Evolutionary conservation across 2,113 vertebrate genomes (phyloP).

Genomic region (Pungitius pungitius): DNA sequence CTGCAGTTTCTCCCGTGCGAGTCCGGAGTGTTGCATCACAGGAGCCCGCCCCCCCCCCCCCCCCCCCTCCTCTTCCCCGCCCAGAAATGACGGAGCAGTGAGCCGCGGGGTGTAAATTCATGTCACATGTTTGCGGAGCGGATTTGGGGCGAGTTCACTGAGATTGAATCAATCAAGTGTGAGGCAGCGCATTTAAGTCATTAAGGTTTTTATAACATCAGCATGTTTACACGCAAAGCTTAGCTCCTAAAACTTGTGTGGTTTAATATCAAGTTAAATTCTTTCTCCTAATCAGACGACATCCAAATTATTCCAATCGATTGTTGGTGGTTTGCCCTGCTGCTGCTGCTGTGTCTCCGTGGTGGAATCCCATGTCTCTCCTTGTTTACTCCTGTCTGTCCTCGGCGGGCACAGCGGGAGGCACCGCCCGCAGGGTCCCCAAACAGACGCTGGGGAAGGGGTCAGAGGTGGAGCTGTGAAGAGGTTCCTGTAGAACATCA

Average conservation of each 20-base stretch:
- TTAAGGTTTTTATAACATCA: background rate
- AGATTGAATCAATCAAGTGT: constrained; percentile 1
- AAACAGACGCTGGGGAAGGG: no score
- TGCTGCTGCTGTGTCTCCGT: background rate
- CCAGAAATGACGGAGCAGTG: background rate
- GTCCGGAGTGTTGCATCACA: background rate
- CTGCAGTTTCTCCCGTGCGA: constrained; percentile 12
- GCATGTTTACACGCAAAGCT: background rate
- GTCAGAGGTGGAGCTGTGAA: no score
- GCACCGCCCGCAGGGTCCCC: no score
- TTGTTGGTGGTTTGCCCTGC: background rate
- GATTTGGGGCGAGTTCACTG: background rate
- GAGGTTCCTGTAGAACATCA: no score
- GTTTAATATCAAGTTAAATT: no score
- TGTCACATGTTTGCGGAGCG: constrained; percentile 13
- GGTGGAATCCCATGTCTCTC: constrained; percentile 7
- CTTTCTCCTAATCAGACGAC: no score
- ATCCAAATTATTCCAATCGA: background rate
- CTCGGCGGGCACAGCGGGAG: no score
- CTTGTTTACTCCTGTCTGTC: no score
- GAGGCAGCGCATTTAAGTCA: background rate
- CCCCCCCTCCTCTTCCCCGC: no score
- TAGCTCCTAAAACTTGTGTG: no score
- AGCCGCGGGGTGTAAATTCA: constrained; percentile 1
- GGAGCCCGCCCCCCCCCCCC: no score